Evolutionary conservation across 2,797 vertebrate genomes (phyloP).

Genomic region (Syngnathus acus): DNA sequence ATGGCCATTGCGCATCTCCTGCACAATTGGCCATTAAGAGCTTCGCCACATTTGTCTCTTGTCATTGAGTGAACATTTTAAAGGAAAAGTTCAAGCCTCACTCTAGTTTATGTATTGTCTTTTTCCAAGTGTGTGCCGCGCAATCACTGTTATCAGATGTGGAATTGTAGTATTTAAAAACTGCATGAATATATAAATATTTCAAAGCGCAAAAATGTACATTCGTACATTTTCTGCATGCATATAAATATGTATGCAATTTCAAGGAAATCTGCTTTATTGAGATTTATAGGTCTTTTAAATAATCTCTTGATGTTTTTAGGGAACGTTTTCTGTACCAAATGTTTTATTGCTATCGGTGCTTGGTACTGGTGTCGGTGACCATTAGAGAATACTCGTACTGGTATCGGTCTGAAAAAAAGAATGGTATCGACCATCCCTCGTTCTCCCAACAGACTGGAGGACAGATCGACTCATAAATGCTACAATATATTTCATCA

Average conservation of each 20-base stretch:
- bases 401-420: no score
- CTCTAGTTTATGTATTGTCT: not conserved
- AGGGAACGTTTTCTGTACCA: no score
- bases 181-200: not conserved
- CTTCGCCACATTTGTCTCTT: slow-evolving; percentile 2
- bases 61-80: slow-evolving; percentile 1
- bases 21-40: slow-evolving; percentile 14
- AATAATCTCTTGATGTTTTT: no score
- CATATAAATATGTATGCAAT: no score
- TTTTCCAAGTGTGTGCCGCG: not conserved
- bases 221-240: no score
- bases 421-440: not conserved
- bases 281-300: no score
- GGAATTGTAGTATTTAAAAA: not conserved
- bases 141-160: not conserved
- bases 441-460: not conserved
- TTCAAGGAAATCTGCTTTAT: no score
- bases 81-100: slow-evolving; percentile 1
- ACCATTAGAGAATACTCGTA: no score
- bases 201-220: not conserved
- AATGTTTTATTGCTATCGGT: no score
- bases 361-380: no score
- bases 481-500: not conserved
- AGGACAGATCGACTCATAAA: not conserved
- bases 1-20: slow-evolving; percentile 25